Evolutionary conservation across 2,888 invertebrate species (phyloP).

Genomic region (Sicus ferrugineus): DNA sequence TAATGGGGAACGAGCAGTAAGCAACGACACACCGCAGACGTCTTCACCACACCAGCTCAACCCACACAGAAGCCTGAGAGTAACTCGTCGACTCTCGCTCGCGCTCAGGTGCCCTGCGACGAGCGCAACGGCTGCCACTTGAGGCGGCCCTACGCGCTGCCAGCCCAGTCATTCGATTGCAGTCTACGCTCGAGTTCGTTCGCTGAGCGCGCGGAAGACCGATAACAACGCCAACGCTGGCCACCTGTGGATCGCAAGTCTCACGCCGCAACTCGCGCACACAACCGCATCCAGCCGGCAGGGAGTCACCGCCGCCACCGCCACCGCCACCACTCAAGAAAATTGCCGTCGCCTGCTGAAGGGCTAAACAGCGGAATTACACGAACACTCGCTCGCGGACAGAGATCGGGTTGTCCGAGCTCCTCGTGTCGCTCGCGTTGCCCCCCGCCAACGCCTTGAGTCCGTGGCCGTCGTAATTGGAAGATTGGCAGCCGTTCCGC

Average conservation of each 20-base stretch:
- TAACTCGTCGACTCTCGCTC: neutral
- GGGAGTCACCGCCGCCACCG: neutral
- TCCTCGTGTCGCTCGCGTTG: neutral
- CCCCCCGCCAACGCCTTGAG: neutral
- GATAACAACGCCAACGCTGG: neutral
- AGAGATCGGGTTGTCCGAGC: slow-evolving; percentile 16
- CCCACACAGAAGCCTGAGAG: neutral
- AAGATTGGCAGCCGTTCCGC: slow-evolving; percentile 23
- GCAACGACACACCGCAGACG: no score
- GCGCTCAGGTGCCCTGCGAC: neutral
- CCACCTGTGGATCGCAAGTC: neutral
- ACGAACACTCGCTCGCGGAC: slow-evolving; percentile 20
- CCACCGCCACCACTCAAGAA: neutral
- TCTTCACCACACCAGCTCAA: neutral
- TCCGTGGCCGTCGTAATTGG: slow-evolving; percentile 18
- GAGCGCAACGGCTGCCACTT: neutral
- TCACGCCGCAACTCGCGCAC: neutral
- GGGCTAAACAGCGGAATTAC: neutral
- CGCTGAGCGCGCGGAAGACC: slow-evolving; percentile 15
- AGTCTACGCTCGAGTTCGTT: slow-evolving; percentile 17
- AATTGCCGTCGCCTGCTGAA: neutral
- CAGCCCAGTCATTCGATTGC: slow-evolving; percentile 8
- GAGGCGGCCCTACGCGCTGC: neutral
- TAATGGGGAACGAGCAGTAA: no score
- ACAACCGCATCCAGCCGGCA: neutral